Evolutionary conservation across 2,797 vertebrate genomes (phyloP).

Genomic region (Tapera naevia): DNA sequence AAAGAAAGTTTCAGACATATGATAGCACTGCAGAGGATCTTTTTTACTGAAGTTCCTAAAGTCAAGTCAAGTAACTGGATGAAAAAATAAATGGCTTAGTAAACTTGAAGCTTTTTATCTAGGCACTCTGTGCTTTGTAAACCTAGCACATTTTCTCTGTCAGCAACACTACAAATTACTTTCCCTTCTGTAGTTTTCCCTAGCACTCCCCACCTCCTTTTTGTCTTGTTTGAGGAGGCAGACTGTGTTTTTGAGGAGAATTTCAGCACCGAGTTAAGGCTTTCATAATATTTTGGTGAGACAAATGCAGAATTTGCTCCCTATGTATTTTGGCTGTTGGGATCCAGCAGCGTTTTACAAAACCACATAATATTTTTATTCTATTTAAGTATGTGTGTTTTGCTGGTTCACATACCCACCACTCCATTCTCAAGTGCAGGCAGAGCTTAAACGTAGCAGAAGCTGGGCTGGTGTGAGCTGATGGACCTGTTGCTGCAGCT

Average conservation of each 20-base stretch:
- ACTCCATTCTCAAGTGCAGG: not conserved
- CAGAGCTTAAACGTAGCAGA: not conserved
- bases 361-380: not conserved
- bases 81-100: not conserved
- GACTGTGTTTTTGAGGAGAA: not conserved
- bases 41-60: not conserved
- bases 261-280: not conserved
- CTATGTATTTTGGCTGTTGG: not conserved
- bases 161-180: not conserved
- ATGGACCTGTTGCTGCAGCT: not conserved
- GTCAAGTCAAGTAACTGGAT: not conserved
- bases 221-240: not conserved
- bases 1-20: not conserved
- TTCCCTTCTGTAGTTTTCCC: not conserved
- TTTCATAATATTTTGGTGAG: not conserved
- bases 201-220: not conserved
- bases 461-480: not conserved
- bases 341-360: not conserved
- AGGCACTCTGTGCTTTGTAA: not conserved
- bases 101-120: not conserved
- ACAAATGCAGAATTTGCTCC: not conserved
- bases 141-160: not conserved
- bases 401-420: not conserved
- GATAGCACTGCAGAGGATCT: not conserved
- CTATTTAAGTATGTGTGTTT: not conserved